phyloP scores from a whole-genome alignment of 2,113 vertebrate species.

The Nerophis ophidion region DNA sequence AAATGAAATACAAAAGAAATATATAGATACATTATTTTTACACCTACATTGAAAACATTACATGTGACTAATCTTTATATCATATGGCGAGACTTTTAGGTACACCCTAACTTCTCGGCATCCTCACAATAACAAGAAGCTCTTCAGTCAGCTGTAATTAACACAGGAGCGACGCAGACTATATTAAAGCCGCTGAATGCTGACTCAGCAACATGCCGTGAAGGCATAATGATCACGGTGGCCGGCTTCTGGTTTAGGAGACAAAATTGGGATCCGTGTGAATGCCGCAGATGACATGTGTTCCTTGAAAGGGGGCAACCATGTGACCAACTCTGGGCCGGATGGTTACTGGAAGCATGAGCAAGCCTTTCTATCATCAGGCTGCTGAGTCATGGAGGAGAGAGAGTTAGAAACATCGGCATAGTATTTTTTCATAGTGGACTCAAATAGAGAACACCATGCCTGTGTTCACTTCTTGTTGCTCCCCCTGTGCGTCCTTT shows the following conservation, averaged over 20 bases:
- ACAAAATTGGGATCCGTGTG: conserved; percentile 28
- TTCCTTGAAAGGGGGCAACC: conserved; percentile 51
- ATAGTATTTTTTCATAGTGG: no score
- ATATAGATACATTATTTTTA: no score
- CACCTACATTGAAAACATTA: no score
- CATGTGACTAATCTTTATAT: no score
- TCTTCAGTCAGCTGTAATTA: conserved; percentile 53
- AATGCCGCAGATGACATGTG: conserved; percentile 18
- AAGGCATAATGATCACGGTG: conserved; percentile 40
- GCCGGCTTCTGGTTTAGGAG: conserved; percentile 37
- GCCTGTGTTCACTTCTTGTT: conserved; percentile 27
- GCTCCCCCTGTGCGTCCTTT: conserved; percentile 41
- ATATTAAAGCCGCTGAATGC: conserved; percentile 42
- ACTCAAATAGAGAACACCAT: neutral
- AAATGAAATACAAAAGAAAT: no score
- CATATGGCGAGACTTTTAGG: conserved; percentile 2
- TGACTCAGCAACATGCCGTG: conserved; percentile 38
- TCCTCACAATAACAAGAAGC: conserved; percentile 24
- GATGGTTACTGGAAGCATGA: conserved; percentile 47
- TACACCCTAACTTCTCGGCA: conserved; percentile 6
- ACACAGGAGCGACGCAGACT: conserved; percentile 48
- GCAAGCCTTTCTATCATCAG: conserved; percentile 17
- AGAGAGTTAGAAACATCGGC: neutral
- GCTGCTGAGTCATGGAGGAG: neutral
- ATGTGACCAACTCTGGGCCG: conserved; percentile 34